Base-by-base conservation (phyloP, 64 coral and sea anemone genomes). In the Stylophora pistillata region DNA sequence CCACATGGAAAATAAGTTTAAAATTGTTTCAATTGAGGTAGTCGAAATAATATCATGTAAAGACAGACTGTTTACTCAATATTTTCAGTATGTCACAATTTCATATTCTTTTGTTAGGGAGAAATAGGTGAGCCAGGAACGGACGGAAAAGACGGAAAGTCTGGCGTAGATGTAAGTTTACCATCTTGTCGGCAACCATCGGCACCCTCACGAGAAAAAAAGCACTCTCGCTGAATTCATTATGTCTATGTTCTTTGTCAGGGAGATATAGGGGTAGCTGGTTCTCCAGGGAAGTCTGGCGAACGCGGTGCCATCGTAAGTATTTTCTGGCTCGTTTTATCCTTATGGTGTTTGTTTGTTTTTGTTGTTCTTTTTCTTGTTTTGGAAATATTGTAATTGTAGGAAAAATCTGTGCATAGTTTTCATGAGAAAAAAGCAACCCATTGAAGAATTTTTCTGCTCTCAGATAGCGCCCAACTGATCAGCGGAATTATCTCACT, bases 141-240 rank as follows among this genome's bases (percentile, higher is more conserved):
- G 5, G 62, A 70, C 16, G 80, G 87, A 71, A 56, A 6, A 6
- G 68, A 89, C 20, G 87, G 87, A 16, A 89, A 89, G 71, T 32
- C 75, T 20, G 87, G 87, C 26, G 61, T 71, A 79, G 71, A 89
- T 77, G 87, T 89, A 56, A 56, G 76, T 77, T 29, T 69, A 30
- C 10, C 16, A n/a, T n/a, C 20, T 11, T 68, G 23, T 68, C 25
- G 20, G 25, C 21, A 3, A 62, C 59, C 15, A 17, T 16, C 15
- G 64, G 23, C 12, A 68, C n/a, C 23, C 11, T 68, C 23, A 68
- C 13, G 23, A 11, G 4, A 4, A 68, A n/a, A 68, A 26, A 68
- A 68, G 0, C n/a, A n/a, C 12, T 68, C 26, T 7, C 23, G 2
- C 4, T n/a, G 63, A n/a, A 9, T 23, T n/a, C 26, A 21, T 68